Percentiles rank a stretch among this genome's conserved stretches.
These are phyloP conservation scores for Lindbergichthys nudifrons DNA, from an alignment of 2,797 vertebrate genomes.

Conservation along the genomic window DNA sequence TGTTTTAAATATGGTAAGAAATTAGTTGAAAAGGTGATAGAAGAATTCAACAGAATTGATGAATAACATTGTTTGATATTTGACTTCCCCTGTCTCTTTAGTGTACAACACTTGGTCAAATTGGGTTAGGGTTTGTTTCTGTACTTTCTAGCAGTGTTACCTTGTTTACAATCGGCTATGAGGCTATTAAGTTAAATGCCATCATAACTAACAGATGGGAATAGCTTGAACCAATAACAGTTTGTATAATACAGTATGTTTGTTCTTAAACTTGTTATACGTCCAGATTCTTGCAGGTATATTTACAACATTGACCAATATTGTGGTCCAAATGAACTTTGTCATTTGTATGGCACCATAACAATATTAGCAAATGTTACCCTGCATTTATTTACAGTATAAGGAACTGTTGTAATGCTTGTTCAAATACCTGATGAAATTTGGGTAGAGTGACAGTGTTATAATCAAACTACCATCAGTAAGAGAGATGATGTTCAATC, in stretches of 20 bases:
- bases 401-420: background rate
- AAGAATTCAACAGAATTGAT: too few relatives aligned
- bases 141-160: background rate
- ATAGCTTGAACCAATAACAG: background rate
- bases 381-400: background rate
- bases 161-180: background rate
- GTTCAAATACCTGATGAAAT: background rate
- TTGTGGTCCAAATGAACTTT: background rate
- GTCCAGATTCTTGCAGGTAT: background rate
- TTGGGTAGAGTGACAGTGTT: background rate
- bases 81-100: background rate
- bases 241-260: background rate
- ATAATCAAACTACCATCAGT: background rate
- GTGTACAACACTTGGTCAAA: background rate
- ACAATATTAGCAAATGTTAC: background rate
- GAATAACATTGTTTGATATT: background rate
- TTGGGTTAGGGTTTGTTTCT: rapidly evolving
- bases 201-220: background rate
- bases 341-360: background rate
- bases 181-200: background rate
- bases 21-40: too few relatives aligned
- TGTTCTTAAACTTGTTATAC: background rate
- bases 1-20: background rate
- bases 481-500: background rate
- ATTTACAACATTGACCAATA: background rate